These are phyloP conservation scores for Pampusana beccarii DNA, from an alignment of 2,113 vertebrate species.

Conservation along the genomic window DNA sequence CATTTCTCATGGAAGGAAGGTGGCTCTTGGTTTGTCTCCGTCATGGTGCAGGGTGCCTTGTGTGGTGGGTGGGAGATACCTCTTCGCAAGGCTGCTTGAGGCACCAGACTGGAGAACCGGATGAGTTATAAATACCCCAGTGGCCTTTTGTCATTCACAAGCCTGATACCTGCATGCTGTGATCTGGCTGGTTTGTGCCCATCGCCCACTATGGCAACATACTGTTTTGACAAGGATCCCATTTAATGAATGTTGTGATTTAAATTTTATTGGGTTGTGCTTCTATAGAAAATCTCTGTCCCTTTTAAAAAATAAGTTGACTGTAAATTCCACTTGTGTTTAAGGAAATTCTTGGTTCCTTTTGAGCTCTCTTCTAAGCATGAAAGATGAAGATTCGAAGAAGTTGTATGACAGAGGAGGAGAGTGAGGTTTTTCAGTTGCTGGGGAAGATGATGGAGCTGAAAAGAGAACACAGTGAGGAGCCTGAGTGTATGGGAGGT, in stretches of 20 bases:
- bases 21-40: not conserved
- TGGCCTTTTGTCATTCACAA: not conserved
- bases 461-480: not conserved
- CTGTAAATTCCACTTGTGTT: not conserved
- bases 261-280: not conserved
- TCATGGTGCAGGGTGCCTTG: rapidly evolving
- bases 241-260: not conserved
- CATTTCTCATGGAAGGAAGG: not conserved
- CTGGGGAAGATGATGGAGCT: not conserved
- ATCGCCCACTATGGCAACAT: not conserved
- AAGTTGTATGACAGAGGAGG: not conserved
- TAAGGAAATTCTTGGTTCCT: conserved; percentile 18
- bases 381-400: not conserved
- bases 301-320: not conserved
- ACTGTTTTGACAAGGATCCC: not conserved
- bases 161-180: not conserved
- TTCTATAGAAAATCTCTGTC: not conserved
- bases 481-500: not conserved
- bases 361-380: not conserved
- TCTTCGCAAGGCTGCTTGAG: not conserved
- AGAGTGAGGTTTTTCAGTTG: not conserved
- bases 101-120: not conserved
- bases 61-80: not conserved
- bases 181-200: not conserved
- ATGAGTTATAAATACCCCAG: rapidly evolving